These are phyloP conservation scores for Phylloscopus trochiloides DNA, from an alignment of 2,113 vertebrate species.

Conservation along the genomic window DNA sequence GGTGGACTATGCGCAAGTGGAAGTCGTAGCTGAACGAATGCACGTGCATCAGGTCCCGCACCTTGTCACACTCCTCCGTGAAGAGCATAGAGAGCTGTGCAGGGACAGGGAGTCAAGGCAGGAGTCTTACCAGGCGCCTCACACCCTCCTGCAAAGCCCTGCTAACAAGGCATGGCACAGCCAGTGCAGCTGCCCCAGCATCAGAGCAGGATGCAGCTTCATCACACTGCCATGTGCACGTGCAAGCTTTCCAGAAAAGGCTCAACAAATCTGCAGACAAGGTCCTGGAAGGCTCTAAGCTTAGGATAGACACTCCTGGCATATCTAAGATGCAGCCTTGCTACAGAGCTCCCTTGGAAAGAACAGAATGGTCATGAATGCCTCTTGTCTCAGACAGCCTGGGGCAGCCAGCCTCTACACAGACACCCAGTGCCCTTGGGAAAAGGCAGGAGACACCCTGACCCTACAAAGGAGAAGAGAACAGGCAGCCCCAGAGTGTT, in stretches of 20 bases:
- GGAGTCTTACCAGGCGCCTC: not conserved
- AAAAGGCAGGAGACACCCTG: not conserved
- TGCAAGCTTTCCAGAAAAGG: not conserved
- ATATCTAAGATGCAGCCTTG: not conserved
- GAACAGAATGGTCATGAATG: not conserved
- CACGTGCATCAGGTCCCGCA: conserved; percentile 95
- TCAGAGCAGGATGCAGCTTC: not conserved
- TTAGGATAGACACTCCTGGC: not conserved
- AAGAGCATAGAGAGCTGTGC: conserved; percentile 96
- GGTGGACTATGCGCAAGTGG: conserved; percentile 95
- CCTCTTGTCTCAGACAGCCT: not conserved
- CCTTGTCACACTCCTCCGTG: conserved; percentile 97
- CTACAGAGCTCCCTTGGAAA: not conserved
- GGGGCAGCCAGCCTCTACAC: not conserved
- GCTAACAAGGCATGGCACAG: not conserved
- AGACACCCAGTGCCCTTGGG: not conserved
- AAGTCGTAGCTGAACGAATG: conserved; percentile 99
- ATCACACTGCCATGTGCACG: not conserved
- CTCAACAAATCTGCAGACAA: not conserved
- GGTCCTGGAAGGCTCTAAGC: not conserved
- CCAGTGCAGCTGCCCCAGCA: not conserved
- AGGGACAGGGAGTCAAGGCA: not conserved
- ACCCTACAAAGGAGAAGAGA: not conserved
- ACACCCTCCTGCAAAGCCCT: not conserved
- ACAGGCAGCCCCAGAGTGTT: not conserved